Evolutionary conservation across 2,888 invertebrate species (phyloP), one percentile per base, ranked within the genome.

Genomic region (Ferrisia virgata): DNA sequence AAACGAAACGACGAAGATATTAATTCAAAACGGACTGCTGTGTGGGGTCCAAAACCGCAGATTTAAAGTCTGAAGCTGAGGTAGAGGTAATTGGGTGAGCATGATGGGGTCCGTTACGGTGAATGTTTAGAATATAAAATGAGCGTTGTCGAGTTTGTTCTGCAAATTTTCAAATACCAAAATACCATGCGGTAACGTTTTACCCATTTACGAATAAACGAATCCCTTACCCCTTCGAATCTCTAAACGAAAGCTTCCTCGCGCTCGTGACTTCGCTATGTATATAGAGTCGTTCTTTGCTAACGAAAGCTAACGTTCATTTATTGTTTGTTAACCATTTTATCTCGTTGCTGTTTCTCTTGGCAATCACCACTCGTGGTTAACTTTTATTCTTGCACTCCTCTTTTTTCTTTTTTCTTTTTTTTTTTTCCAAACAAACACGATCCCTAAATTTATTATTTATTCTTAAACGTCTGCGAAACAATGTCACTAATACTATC

Each of bases 61-160:
- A 82, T 82, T 82, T 82, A 40, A 82, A 82, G 82, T 82, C 82
- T 39, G 72, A 72, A 72, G 33, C 53, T 39, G 82, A 82, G 82
- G 69, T 69, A 25, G 72, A 82, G 82, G 82, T 82, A 82, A 82
- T 82, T 82, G 82, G 82, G 82, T 69, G 82, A 58, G 82, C 82
- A 82, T 82, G 82, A 82, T 82, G 82, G 82, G 82, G 82, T 82
- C 82, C 76, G 82, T 82, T 69, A 82, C 82, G 82, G 69, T 69
- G 82, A 82, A 82, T 82, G 82, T 82, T 82, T 82, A 64, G 82
- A 82, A 82, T 82, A 82, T 82, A 82, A 82, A 82, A 82, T 82
- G 82, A 82, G 82, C 69, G 40, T 58, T 43, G 36, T 69, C 43
- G 69, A 39, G 69, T 72, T 82, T 72, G 69, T 43, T 69, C 72